Base-by-base conservation (phyloP, 2,888 invertebrate species). In the Lutraria lutraria region DNA sequence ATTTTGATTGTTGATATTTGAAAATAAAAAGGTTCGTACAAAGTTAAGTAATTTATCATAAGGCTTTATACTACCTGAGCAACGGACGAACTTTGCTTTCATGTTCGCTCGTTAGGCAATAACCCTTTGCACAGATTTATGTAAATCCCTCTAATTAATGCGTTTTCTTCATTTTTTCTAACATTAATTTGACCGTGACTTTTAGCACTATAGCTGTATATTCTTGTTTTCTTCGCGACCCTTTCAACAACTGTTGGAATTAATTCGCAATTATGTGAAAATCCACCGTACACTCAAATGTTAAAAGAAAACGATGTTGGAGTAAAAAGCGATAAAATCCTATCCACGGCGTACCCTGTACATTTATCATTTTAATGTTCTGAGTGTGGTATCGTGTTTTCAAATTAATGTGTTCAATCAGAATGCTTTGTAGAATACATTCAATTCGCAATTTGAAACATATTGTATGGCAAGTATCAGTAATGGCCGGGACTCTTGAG, bases 361-460 rank as follows among this genome's bases (percentile, higher is more conserved):
- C 92, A 92, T 92, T 91, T 92, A 90, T 92, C 92, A 92, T 87
- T 88, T 92, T 92, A 92, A 92, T 92, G 92, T 91, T 88, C 85
- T 25, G 68, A 19, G 34, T 29, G 68, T 29, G 80, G 85, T 87
- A 81, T 85, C 89, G 82, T 90, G 88, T 83, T 88, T 88, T 87
- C 56, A 92, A 81, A 90, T 90, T 89, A 91, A 91, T 91, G 91
- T 80, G 53, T 86, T 89, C 85, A 81, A 81, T 90, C 91, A 85
- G 85, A 90, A 83, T 54, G 31, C 79, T 81, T 88, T 91, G 76
- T 85, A 88, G 85, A 53, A 72, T 87, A 83, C 79, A 82, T 92
- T 89, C 89, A 88, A 87, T 87, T 60, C 85, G 88, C 90, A 90
- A 92, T 90, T 89, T 90, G 90, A 92, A 92, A 91, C 92, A 92